Evolutionary conservation across 2,888 invertebrate genomes (phyloP), one percentile per base, ranked within the genome.

Genomic region (Caenorhabditis angaria): DNA sequence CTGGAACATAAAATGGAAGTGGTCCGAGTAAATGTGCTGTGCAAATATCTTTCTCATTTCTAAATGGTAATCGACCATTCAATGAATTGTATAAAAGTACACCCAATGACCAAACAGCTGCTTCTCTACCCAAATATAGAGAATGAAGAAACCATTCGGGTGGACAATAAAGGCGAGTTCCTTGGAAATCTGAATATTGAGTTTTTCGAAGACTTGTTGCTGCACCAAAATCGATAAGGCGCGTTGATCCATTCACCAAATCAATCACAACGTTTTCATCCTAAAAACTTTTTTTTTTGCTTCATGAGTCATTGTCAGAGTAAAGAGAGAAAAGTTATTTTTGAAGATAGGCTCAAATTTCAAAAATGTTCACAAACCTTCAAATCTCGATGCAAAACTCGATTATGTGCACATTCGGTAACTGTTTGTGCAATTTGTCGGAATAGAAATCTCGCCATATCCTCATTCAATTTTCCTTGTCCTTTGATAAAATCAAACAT

Each of bases 111-210:
- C 85, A 85, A 48, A 85, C 85, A 24, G 85, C 82, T 8, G 85
- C 85, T 72, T 85, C 85, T 58, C 77, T 73, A 48, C 85, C 85
- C 54, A 86, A 66, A 70, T 86, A 85, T 27, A 86, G 66, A 28
- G 83, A 83, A 66, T 84, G 83, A 8, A 84, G 72, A 70, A 86
- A 86, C 85, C 85, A 85, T 72, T 85, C 85, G 29, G 85, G 85
- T 18, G 85, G 85, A 66, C 83, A 84, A 64, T 85, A 85, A 56
- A 83, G 68, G 14, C 84, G 76, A 1, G 85, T 85, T 25, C 83
- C 85, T 82, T 85, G 85, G 66, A 85, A 85, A 61, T 84, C 84
- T 41, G 83, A 75, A 71, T 83, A 85, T 57, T 82, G 83, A 25
- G 76, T 78, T 62, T 82, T 81, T 62, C 82, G 82, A 53, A 86